These are phyloP conservation scores for Eupithecia pulchellata DNA, from an alignment of 2,888 invertebrate species.

Conservation along the genomic window DNA sequence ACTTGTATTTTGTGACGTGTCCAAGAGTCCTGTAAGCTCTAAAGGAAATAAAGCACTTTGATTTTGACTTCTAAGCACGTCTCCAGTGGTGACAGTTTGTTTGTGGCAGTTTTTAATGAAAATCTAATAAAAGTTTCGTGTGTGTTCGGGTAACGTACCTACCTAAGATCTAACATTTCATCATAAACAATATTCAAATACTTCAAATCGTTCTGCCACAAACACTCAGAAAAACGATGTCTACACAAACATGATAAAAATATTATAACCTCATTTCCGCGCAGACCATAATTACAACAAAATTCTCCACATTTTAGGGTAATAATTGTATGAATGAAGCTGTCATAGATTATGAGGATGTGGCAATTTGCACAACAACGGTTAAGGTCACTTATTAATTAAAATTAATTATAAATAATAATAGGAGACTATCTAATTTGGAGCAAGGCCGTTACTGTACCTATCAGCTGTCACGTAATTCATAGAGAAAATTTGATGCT, in stretches of 20 bases:
- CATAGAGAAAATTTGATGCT: not conserved
- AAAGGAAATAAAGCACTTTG: no score
- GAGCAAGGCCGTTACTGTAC: slow-evolving; percentile 27
- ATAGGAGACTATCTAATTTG: slow-evolving; percentile 28
- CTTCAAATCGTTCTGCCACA: not conserved
- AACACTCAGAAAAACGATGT: no score
- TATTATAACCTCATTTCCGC: not conserved
- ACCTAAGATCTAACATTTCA: no score
- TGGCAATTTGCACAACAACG: slow-evolving; percentile 56
- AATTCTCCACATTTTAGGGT: slow-evolving; percentile 27
- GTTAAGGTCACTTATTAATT: slow-evolving; percentile 67
- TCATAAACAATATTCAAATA: not conserved
- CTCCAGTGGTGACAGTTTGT: no score
- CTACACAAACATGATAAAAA: not conserved
- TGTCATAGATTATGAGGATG: slow-evolving; percentile 58
- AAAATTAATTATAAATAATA: slow-evolving; percentile 58
- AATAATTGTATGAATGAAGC: slow-evolving; percentile 25
- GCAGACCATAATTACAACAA: slow-evolving; percentile 1
- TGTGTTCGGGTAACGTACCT: no score
- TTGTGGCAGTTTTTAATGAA: no score
- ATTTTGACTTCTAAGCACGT: no score
- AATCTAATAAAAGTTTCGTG: no score
- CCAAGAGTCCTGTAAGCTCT: no score
- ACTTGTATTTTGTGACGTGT: no score
- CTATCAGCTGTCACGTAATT: no score